Evolutionary conservation across 2,797 vertebrate genomes (phyloP), one percentile per base, ranked within the genome.

Genomic region (Mormyrus hasselquistii): DNA sequence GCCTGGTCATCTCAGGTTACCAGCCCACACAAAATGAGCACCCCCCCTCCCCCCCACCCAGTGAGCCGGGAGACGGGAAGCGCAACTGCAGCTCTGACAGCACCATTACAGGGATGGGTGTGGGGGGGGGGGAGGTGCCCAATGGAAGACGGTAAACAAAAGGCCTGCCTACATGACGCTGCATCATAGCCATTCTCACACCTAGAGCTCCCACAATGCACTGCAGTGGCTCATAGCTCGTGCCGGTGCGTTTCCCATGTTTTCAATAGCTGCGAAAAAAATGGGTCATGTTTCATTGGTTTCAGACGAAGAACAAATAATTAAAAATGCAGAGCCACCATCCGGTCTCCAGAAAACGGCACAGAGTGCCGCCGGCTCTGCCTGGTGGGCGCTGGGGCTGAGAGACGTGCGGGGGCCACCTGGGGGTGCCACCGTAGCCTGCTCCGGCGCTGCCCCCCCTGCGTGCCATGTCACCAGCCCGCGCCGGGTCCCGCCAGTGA

Each of bases 401-500:
- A 86, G 59, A 69, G 62, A 89, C 34, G 34, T 73, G 83, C 59
- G 5, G 62, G 88, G 65, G 65, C 65, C 19, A 5, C 53, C 19
- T 22, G 22, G 55, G 29, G 82, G 82, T 41, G 41, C 41, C 52
- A 12, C 14, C n/a, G 29, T 0, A 12, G 4, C 2, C 69, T 38
- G 16, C 19, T 44, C 85, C 52, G 14, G 0, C 29, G 19, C 16
- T 22, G 16, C 2, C 76, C 88, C 19, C 41, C n/a, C 53, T 19
- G 14, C 25, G 12, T 10, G 55, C 92, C 92, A 59, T 92, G 94
- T 95, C 95, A 96, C 96, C 95, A 95, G 96, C 95, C 95, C 95
- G 93, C 90, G 90, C 92, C 52, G 86, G 87, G 79, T 47, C 49
- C 91, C 90, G 91, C 91, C 90, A 93, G 93, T 95, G 96, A 96